phyloP scores from a whole-genome alignment of 2,113 vertebrate genomes.

The Telmatochromis brichardi region DNA sequence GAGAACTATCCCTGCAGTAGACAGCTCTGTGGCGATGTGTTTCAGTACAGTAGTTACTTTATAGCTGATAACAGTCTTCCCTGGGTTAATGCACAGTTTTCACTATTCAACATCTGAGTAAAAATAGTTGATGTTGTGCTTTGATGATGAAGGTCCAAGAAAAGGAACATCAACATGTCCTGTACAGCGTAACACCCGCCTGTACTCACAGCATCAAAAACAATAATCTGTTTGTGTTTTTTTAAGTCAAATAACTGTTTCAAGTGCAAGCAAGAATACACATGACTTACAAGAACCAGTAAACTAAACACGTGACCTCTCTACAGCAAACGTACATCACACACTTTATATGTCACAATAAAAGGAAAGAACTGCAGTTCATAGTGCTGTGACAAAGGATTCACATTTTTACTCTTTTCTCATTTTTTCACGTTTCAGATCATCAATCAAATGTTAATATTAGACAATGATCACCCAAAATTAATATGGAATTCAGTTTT shows the following conservation, averaged over 20 bases:
- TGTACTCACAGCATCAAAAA: accelerated
- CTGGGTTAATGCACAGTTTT: neutral
- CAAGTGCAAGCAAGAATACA: accelerated
- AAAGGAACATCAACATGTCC: accelerated
- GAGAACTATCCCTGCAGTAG: neutral
- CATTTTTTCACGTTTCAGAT: accelerated
- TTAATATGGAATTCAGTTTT: accelerated
- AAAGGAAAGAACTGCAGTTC: neutral
- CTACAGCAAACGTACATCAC: neutral
- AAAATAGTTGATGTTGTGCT: neutral
- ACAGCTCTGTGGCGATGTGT: neutral
- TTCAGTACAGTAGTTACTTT: neutral
- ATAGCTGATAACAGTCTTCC: accelerated
- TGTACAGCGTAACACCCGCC: neutral
- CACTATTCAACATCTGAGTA: accelerated
- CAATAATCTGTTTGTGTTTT: accelerated
- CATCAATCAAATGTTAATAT: neutral
- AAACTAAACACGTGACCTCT: accelerated
- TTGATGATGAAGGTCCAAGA: neutral
- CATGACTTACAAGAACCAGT: accelerated
- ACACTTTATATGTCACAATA: neutral
- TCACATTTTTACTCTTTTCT: accelerated
- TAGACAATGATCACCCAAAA: neutral
- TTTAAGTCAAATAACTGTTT: neutral
- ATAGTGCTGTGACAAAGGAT: neutral